Evolutionary conservation across 2,888 invertebrate genomes (phyloP), one percentile per base, ranked within the genome.

Genomic region (Hyles lineata): DNA sequence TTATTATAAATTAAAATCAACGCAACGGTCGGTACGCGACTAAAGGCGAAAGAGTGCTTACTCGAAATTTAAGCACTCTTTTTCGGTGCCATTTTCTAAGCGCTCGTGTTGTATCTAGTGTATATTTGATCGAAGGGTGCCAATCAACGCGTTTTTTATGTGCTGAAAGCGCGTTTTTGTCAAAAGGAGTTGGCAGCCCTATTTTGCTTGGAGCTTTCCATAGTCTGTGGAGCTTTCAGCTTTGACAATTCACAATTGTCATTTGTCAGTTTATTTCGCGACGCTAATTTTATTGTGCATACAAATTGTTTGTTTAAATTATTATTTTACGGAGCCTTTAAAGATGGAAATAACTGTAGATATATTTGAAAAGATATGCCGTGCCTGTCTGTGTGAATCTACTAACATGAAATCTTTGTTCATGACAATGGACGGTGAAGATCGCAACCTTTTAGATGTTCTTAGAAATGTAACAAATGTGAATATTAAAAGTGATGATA

Each of bases 321-420:
- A 71, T 50, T 60, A 71, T 23, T 8, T 35, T 23, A 59, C n/a
- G 32, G 55, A n/a, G 21, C 25, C 35, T 50, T 43, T 74, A 60
- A 82, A 52, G 29, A 87, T 87, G 87, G 84, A 86, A 72, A 71
- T 83, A 67, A 80, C 74, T 74, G 75, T 81, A 29, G 74, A 83
- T 50, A 55, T 75, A 43, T 86, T 87, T 63, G 83, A 85, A 62
- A 85, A 78, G 76, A 85, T 91, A 77, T 93, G 93, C 75, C 88
- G 93, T 62, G 85, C 89, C 7, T 93, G 93, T 77, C 82, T 91
- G 72, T 73, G 79, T 70, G 84, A 89, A 78, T 82, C 87, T 19
- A 23, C 67, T 2, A 80, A 84, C 59, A 87, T 89, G 85, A 88
- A 82, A 71, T 88, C 91, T 0, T 76, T 93, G 72, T 84, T 86